A percentile compares a stretch with the other conserved stretches of the same genome.
These are phyloP conservation scores for Hepsetus odoe DNA, from an alignment of 2,113 vertebrate species.

Conservation along the genomic window DNA sequence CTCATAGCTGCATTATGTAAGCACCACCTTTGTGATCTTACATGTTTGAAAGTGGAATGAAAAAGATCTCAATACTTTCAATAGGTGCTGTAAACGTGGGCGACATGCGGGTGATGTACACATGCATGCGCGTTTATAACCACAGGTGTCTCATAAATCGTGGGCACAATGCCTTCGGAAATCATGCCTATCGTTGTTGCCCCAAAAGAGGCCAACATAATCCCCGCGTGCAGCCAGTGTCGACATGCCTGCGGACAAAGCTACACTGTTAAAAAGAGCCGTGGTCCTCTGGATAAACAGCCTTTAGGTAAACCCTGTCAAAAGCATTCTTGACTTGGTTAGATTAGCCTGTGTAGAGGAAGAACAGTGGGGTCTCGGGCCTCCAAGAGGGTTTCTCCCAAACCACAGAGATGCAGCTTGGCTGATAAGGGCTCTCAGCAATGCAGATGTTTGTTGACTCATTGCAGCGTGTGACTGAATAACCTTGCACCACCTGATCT, in stretches of 20 bases:
- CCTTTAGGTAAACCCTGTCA: constrained; percentile 67
- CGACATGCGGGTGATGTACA: constrained; percentile 64
- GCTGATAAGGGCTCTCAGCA: constrained; percentile 70
- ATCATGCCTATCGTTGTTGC: constrained; percentile 63
- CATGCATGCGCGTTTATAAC: constrained; percentile 64
- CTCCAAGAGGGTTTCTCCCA: constrained; percentile 31
- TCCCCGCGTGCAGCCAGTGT: constrained; percentile 61
- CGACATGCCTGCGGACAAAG: constrained; percentile 71
- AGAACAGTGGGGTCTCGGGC: constrained; percentile 21
- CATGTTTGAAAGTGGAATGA: too few species aligned
- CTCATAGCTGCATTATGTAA: not conserved
- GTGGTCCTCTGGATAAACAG: constrained; percentile 66
- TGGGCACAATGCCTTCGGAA: constrained; percentile 62
- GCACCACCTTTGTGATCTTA: too few species aligned
- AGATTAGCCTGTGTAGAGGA: constrained; percentile 57
- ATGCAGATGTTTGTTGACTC: constrained; percentile 74
- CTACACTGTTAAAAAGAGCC: constrained; percentile 55
- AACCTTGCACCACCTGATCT: constrained; percentile 30
- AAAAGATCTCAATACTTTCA: not conserved
- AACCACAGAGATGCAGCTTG: constrained; percentile 65
- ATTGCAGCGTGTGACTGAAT: constrained; percentile 59
- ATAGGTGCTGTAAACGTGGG: constrained; percentile 66
- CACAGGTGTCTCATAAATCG: constrained; percentile 70
- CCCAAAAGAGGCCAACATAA: constrained; percentile 55
- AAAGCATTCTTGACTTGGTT: constrained; percentile 69